phyloP scores from a whole-genome alignment of 2,888 invertebrate genomes.

The Punctoribates punctum region DNA sequence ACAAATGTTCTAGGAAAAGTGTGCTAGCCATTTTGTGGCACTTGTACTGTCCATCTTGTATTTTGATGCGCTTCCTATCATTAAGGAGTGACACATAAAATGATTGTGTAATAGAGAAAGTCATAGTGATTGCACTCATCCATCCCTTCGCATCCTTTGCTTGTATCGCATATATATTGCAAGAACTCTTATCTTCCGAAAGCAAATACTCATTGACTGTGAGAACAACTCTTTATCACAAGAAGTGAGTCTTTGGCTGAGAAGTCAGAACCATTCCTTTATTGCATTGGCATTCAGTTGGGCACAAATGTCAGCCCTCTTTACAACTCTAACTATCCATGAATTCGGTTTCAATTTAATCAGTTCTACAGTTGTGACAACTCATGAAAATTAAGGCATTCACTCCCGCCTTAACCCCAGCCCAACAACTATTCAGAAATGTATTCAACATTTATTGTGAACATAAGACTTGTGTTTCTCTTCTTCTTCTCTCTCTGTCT shows the following conservation, averaged over 20 bases:
- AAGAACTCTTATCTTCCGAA: constrained; percentile 8
- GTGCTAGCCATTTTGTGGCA: too few species aligned
- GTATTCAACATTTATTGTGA: neutral
- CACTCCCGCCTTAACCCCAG: neutral
- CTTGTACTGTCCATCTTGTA: too few species aligned
- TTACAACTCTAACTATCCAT: constrained; percentile 21
- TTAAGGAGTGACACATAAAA: constrained; percentile 7
- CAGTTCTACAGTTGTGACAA: neutral
- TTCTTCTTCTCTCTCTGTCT: too few species aligned
- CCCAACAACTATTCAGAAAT: neutral
- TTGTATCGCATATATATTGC: neutral
- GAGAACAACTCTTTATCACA: constrained; percentile 6
- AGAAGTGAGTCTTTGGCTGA: neutral
- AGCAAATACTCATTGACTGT: constrained; percentile 13
- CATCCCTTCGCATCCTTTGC: neutral
- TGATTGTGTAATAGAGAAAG: constrained; percentile 17
- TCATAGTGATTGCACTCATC: neutral
- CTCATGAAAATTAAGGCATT: neutral
- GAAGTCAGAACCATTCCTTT: neutral
- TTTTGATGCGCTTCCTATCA: constrained; percentile 3
- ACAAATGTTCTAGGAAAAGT: neutral
- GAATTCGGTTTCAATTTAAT: constrained; percentile 13
- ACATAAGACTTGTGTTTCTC: neutral
- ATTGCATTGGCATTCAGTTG: neutral
- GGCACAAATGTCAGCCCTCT: neutral